Evolutionary conservation across 2,113 vertebrate species (phyloP).

Genomic region (Ochotona princeps): DNA sequence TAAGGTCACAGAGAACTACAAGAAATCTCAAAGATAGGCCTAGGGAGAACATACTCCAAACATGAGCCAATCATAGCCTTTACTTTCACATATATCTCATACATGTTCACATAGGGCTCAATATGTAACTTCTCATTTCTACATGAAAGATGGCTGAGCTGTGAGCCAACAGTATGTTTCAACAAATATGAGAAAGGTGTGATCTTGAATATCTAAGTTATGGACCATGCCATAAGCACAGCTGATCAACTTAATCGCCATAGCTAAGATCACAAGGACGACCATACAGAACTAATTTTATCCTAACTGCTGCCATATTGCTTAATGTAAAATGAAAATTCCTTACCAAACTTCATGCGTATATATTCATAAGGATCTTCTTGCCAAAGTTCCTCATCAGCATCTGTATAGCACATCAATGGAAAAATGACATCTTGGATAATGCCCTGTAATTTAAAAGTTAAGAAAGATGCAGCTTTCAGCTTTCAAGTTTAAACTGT

Average conservation of each 20-base stretch:
- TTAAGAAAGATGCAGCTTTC: conserved; percentile 71
- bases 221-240: background rate
- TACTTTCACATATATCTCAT: background rate
- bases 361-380: conserved; percentile 99
- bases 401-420: conserved; percentile 99
- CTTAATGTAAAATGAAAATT: conserved; percentile 1
- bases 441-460: conserved; percentile 86
- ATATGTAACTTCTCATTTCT: background rate
- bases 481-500: conserved; percentile 53
- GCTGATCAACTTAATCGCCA: background rate
- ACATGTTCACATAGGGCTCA: background rate
- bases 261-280: background rate
- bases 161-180: conserved; percentile 14
- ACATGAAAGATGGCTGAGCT: background rate
- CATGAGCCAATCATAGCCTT: conserved; percentile 33
- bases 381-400: conserved; percentile 98
- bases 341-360: conserved; percentile 98
- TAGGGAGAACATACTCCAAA: conserved; percentile 25
- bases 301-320: conserved; percentile 3
- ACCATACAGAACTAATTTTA: background rate
- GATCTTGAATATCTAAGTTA: conserved; percentile 1
- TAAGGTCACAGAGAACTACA: background rate
- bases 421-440: conserved; percentile 92
- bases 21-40: background rate
- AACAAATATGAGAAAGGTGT: background rate